Base-by-base conservation (phyloP, 2,797 vertebrate species). In the Parauchenoglanis ngamensis region DNA sequence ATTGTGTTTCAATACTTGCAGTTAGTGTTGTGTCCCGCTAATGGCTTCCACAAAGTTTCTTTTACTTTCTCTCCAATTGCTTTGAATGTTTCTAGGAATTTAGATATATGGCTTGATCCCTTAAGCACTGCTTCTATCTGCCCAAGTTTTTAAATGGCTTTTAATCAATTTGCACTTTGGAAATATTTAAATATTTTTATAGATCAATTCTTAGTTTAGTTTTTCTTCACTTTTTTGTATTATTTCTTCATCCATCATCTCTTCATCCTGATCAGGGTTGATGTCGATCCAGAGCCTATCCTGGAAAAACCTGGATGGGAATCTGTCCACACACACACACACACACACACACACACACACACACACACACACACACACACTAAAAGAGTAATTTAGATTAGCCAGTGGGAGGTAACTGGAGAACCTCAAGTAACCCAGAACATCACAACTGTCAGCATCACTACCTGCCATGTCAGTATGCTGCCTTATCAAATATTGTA, bases 1-100 rank as follows among this genome's bases (percentile, higher is more conserved):
- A 68, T 86, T 68, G 28, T 76, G 76, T 57, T 40, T 80, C 31
- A 65, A 70, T 25, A 8, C 19, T 72, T 72, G 49, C 52, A 31
- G 25, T 49, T 56, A 31, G 21, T 15, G 1, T 8, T 72, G 19
- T 67, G 67, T 35, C 11, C 7, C 23, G 8, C 13, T 63, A 61
- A 81, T 65, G 79, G 28, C 15, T 76, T 83, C 44, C 65, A 40
- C 40, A 40, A 40, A 40, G 61, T 52, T 75, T 76, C 3, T 59
- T 76, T 46, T 52, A 54, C 52, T 40, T 17, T 44, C 5, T n/a
- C 65, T 78, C 12, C 23, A 25, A 25, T 44, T 46, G 11, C 6
- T 25, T 81, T 44, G 4, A 65, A 25, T 49, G 3, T 86, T 57
- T 72, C 19, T 72, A 23, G 12, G 19, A 61, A 35, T 46, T 35